Base-by-base conservation (phyloP, 2,888 invertebrate genomes). In the Acanthococcus lagerstroemiae region DNA sequence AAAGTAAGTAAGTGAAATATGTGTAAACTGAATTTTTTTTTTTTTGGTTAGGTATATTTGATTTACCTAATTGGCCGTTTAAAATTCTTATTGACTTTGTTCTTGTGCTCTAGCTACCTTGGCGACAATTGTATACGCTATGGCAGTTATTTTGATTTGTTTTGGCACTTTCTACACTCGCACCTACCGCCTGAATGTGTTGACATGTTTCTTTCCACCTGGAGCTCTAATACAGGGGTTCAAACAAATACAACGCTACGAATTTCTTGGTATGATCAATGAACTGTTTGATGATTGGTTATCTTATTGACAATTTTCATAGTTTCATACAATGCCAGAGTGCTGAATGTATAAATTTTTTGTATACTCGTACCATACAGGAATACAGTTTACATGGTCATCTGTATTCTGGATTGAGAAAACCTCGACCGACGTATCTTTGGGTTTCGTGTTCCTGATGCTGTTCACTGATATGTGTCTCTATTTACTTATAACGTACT, bases 401-500 rank as follows among this genome's bases (percentile, higher is more conserved):
- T 48, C 48, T 26, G 19, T 50, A 3, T 4, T 2, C 12, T 19
- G 6, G 21, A 24, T 26, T 7, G 60, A 60, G n/a, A 46, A 48
- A 5, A 17, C n/a, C 9, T 2, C 5, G 1, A 45, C 24, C 26
- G 17, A 26, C 1, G 54, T 63, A 44, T 52, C 52, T 15, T 63
- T 63, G 24, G 4, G n/a, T 15, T 63, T 63, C 30, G 50, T 24
- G 7, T 22, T 52, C 3, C 22, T 26, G 6, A 63, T 63, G 54
- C 21, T 63, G 27, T 4, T 63, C 1, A 22, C 54, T 5, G 63
- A 63, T 24, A 17, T 54, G n/a, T 15, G 9, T 22, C 4, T 63
- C 17, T 54, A 54, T n/a, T 37, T 52, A 19, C 37, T 63, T 25
- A 21, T 63, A n/a, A 37, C 63, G 1, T 63, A 17, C 24, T 63